These are phyloP conservation scores for Abrostola triplasia DNA, from an alignment of 2,888 invertebrate genomes.

Conservation along the genomic window DNA sequence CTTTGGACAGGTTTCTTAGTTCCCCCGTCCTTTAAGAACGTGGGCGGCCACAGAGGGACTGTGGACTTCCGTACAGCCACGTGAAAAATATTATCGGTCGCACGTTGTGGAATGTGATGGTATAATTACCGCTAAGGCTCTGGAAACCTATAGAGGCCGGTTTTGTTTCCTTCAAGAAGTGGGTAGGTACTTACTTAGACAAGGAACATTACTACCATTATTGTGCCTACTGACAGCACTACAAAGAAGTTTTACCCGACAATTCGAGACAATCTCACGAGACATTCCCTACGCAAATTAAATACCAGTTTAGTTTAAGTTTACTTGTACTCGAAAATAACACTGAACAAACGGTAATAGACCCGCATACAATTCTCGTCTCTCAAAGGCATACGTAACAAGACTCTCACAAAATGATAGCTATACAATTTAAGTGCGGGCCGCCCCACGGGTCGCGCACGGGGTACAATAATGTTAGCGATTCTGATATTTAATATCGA, in stretches of 20 bases:
- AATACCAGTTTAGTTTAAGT: constrained; percentile 7
- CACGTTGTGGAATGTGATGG: too few relatives aligned
- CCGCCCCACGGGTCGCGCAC: constrained; percentile 28
- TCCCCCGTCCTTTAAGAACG: not conserved
- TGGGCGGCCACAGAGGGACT: not conserved
- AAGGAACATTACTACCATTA: too few relatives aligned
- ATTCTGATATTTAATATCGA: constrained; percentile 45
- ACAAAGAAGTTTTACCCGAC: too few relatives aligned
- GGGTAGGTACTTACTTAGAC: too few relatives aligned
- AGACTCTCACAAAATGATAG: constrained; percentile 33
- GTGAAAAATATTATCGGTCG: not conserved
- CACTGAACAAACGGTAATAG: constrained; percentile 15
- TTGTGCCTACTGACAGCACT: too few relatives aligned
- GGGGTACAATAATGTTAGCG: constrained; percentile 44
- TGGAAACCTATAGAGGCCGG: too few relatives aligned
- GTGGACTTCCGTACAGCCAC: not conserved
- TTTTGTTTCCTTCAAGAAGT: too few relatives aligned
- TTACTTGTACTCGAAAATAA: constrained; percentile 27
- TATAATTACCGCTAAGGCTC: too few relatives aligned
- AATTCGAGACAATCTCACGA: not conserved
- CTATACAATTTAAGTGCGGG: constrained; percentile 53
- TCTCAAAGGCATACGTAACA: constrained; percentile 48
- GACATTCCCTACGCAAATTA: not conserved
- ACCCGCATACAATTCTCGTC: constrained; percentile 20
- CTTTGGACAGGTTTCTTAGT: not conserved